Conservation (phyloP, 2,797 vertebrate species). For the Gallirallus australis region DNA sequence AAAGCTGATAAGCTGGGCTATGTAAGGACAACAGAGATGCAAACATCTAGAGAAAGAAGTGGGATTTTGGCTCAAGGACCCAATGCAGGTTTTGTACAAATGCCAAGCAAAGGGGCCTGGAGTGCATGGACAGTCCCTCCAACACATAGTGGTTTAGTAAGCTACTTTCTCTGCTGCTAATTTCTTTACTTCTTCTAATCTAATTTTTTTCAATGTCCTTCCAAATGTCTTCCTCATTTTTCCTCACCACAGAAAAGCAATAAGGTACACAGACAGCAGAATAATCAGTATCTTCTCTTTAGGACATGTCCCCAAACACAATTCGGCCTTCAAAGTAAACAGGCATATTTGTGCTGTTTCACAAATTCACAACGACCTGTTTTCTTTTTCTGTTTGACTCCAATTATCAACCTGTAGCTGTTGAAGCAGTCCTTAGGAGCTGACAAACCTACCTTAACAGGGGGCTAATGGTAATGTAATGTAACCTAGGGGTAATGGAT, state of each 20-base stretch:
- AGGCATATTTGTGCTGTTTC: background rate
- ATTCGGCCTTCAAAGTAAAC: background rate
- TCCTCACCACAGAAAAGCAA: background rate
- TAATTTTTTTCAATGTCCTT: background rate
- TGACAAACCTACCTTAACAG: background rate
- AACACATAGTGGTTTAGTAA: background rate
- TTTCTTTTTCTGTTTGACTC: background rate
- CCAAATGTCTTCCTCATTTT: background rate
- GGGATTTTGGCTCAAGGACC: background rate
- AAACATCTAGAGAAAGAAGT: constrained; percentile 40
- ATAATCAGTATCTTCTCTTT: background rate
- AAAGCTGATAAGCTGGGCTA: constrained; percentile 68
- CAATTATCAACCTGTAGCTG: background rate
- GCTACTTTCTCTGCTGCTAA: background rate
- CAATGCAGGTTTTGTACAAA: background rate
- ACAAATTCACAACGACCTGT: background rate
- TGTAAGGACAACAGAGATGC: constrained; percentile 60
- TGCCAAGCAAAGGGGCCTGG: background rate
- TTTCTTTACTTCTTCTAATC: background rate
- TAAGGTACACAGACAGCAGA: background rate
- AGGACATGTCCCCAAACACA: background rate
- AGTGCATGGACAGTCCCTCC: background rate
- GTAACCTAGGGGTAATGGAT: too few relatives aligned
- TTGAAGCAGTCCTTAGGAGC: background rate
- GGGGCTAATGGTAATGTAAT: background rate